phyloP scores from a whole-genome alignment of 2,113 vertebrate genomes.

The Strigops habroptila region DNA sequence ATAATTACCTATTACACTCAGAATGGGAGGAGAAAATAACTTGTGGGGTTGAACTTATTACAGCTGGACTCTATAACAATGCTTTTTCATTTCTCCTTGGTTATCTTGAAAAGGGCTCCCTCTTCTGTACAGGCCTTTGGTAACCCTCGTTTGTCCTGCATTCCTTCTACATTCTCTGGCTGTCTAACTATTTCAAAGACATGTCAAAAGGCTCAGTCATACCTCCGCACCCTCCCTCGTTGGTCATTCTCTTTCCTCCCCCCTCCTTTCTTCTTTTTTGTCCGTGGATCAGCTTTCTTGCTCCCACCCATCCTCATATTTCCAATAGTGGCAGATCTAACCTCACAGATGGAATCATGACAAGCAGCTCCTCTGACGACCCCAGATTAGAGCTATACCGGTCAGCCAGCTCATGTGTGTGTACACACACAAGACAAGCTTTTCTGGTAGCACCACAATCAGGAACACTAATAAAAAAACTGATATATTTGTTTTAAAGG shows the following conservation, averaged over 20 bases:
- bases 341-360: background rate
- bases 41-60: background rate
- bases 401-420: background rate
- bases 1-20: background rate
- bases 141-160: background rate
- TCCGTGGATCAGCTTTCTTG: constrained; percentile 6
- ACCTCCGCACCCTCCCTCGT: constrained; percentile 19
- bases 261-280: background rate
- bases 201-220: constrained; percentile 16
- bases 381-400: background rate
- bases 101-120: constrained; percentile 39
- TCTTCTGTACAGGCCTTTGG: constrained; percentile 8
- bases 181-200: constrained; percentile 37
- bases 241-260: background rate
- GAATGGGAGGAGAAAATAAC: background rate
- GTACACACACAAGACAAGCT: background rate
- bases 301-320: constrained; percentile 11
- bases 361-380: background rate
- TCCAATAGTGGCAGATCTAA: background rate
- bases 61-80: background rate
- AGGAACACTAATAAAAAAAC: background rate
- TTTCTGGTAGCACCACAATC: background rate
- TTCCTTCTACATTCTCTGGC: constrained; percentile 33
- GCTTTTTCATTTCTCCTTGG: background rate
- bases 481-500: background rate